Percentiles rank a stretch among this genome's conserved stretches.
phyloP scores from a whole-genome alignment of 2,888 invertebrate genomes.

The Ichneumoninae sp. region DNA sequence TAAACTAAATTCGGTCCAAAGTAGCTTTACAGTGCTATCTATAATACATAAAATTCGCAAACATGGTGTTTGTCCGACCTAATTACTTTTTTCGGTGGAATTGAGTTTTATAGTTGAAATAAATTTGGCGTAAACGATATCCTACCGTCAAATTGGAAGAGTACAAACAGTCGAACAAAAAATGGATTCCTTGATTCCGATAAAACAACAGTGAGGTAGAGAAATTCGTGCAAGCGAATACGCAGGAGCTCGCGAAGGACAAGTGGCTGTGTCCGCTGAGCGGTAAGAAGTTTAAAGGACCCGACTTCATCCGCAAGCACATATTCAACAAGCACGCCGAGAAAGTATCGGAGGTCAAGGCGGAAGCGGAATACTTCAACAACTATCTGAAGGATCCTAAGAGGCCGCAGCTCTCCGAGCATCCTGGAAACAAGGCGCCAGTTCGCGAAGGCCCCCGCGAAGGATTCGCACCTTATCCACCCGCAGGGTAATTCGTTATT shows the following conservation, averaged over 20 bases:
- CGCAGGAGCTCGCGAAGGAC: constrained; percentile 98
- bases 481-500: constrained; percentile 79
- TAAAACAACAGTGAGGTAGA: constrained; percentile 89
- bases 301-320: constrained; percentile 99
- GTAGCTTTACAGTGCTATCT: too few species aligned
- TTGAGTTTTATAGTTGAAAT: too few species aligned
- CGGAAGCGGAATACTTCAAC: constrained; percentile 99
- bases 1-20: too few species aligned
- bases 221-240: constrained; percentile 97
- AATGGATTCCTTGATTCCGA: constrained; percentile 35
- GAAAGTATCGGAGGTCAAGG: constrained; percentile 98
- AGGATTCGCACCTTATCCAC: constrained; percentile 83
- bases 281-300: constrained; percentile 99
- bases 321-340: constrained; percentile 99
- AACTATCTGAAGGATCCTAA: constrained; percentile 97
- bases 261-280: constrained; percentile 99
- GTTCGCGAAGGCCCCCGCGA: constrained; percentile 84
- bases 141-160: too few species aligned
- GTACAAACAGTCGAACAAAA: background rate
- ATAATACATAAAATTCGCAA: too few species aligned
- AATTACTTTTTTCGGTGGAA: too few species aligned
- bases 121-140: too few species aligned
- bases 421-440: constrained; percentile 87
- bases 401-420: constrained; percentile 96
- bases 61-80: too few species aligned